Percentiles rank a stretch among this genome's conserved stretches.
Conservation (phyloP, 30 jellyfish, hydroid and myxozoan species). For the Aurelia aurita region DNA sequence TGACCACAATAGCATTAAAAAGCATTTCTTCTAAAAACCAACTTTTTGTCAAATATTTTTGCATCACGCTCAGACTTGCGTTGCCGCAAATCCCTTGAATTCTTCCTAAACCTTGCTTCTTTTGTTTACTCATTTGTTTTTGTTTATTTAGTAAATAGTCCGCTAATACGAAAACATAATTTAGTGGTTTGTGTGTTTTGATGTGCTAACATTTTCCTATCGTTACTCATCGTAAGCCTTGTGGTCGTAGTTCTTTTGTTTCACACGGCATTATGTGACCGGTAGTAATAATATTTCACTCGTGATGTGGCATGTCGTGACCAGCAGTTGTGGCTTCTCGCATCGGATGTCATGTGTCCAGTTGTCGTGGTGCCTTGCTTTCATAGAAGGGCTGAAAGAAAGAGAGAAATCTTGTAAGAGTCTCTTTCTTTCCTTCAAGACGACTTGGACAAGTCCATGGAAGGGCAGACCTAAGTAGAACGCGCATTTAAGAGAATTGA, state of each 20-base stretch:
- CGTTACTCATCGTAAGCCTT: neutral
- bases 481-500: too few species aligned
- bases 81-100: slow-evolving; percentile 47
- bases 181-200: neutral
- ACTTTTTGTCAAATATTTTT: slow-evolving; percentile 2
- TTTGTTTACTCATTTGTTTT: slow-evolving; percentile 6
- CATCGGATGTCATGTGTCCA: too few species aligned
- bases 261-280: slow-evolving; percentile 4
- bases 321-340: too few species aligned
- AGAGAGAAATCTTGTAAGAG: too few species aligned
- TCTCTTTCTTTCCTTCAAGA: too few species aligned
- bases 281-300: neutral
- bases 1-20: slow-evolving; percentile 51
- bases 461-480: too few species aligned
- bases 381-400: too few species aligned
- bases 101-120: slow-evolving; percentile 7
- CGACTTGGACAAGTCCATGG: too few species aligned
- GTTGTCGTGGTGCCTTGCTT: too few species aligned
- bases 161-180: neutral
- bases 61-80: slow-evolving; percentile 51
- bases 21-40: slow-evolving; percentile 20
- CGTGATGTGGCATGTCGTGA: too few species aligned
- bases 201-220: neutral
- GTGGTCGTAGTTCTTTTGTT: neutral
- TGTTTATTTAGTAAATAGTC: slow-evolving; percentile 25